Percentiles rank a stretch among this genome's conserved stretches.
These are phyloP conservation scores for Heteronetta atricapilla DNA, from an alignment of 2,113 vertebrate species.

Conservation along the genomic window DNA sequence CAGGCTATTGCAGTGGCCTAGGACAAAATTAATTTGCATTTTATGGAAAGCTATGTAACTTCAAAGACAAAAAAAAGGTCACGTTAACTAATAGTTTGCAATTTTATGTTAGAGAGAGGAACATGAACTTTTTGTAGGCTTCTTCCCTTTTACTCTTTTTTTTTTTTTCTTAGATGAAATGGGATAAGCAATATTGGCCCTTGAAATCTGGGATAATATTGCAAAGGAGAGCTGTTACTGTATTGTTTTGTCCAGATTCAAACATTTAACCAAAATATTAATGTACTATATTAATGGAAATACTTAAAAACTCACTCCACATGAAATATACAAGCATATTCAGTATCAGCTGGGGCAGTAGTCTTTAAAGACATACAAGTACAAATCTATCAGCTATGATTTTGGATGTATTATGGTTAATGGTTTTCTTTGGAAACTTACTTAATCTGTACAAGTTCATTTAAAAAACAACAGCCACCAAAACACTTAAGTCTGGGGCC, in stretches of 20 bases:
- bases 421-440: not conserved
- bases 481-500: not conserved
- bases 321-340: not conserved
- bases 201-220: not conserved
- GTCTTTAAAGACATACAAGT: not conserved
- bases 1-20: not conserved
- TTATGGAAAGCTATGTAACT: not conserved
- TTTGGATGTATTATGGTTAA: not conserved
- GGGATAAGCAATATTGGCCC: not conserved
- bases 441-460: not conserved
- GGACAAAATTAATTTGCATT: not conserved
- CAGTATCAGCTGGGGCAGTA: not conserved
- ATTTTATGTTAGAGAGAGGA: not conserved
- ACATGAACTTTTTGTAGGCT: not conserved
- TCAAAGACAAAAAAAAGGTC: not conserved
- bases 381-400: not conserved
- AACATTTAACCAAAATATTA: not conserved
- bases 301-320: not conserved
- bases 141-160: not conserved
- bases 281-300: not conserved
- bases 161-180: not conserved
- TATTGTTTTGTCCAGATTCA: not conserved
- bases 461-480: not conserved
- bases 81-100: not conserved
- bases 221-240: not conserved